Percentiles rank a stretch among this genome's conserved stretches.
Conservation (phyloP, 2,888 invertebrate genomes). For the Globia sparganii region DNA sequence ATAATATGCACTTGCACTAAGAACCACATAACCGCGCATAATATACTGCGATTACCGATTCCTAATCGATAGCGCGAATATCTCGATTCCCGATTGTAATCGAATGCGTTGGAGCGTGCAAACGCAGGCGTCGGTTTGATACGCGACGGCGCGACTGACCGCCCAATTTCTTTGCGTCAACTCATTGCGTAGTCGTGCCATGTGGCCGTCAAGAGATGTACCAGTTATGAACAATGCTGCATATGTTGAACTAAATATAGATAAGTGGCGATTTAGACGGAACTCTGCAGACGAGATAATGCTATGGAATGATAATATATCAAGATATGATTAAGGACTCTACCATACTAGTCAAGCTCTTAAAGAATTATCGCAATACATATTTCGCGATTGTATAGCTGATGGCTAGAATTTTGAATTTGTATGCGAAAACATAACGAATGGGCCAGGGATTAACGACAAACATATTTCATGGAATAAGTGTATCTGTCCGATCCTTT, state of each 20-base stretch:
- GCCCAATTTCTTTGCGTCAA: slow-evolving; percentile 81
- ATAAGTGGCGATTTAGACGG: slow-evolving; percentile 59
- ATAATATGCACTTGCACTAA: slow-evolving; percentile 37
- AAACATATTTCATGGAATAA: too few relatives aligned
- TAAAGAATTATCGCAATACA: background rate
- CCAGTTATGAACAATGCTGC: slow-evolving; percentile 70
- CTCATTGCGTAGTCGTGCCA: slow-evolving; percentile 70
- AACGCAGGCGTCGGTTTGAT: slow-evolving; percentile 81
- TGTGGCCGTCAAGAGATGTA: slow-evolving; percentile 72
- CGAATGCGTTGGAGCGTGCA: slow-evolving; percentile 58
- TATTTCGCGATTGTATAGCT: background rate
- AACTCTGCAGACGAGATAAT: slow-evolving; percentile 57
- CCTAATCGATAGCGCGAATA: slow-evolving; percentile 54
- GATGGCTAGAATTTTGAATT: background rate
- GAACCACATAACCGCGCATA: slow-evolving; percentile 49
- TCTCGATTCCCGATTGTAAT: slow-evolving; percentile 46
- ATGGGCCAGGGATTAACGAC: background rate
- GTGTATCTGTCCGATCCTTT: background rate
- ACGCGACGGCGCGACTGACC: slow-evolving; percentile 82
- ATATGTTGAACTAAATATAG: slow-evolving; percentile 68
- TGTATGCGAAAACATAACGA: background rate
- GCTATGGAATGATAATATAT: slow-evolving; percentile 52
- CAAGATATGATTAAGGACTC: slow-evolving; percentile 8
- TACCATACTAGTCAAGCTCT: background rate
- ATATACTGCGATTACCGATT: slow-evolving; percentile 50